phyloP scores from a whole-genome alignment of 2,113 vertebrate genomes.

The Cottus gobio region DNA sequence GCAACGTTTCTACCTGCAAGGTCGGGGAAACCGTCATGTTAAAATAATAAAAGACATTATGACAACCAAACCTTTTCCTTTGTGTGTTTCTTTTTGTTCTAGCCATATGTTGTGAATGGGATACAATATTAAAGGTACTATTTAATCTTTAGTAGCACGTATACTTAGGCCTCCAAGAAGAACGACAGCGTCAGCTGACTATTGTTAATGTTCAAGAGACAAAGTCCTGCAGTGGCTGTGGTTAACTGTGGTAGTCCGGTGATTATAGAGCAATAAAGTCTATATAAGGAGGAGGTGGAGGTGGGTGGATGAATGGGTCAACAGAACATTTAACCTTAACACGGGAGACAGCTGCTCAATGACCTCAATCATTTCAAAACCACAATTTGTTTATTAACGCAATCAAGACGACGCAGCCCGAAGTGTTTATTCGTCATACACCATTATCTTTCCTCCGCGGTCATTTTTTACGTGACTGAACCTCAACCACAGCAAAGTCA shows the following conservation, averaged over 20 bases:
- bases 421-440: neutral
- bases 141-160: neutral
- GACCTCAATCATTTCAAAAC: neutral
- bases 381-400: neutral
- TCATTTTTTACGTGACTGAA: neutral
- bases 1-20: slow-evolving; percentile 5
- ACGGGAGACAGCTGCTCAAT: neutral
- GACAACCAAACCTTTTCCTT: neutral
- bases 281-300: neutral
- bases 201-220: neutral
- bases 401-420: neutral
- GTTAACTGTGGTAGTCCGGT: neutral
- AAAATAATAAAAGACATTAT: neutral
- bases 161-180: no score
- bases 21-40: neutral
- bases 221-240: neutral
- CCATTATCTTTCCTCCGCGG: neutral
- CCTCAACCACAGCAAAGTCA: no score
- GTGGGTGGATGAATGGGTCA: neutral
- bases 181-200: neutral
- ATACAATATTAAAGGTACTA: neutral
- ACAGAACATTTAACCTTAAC: neutral
- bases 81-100: neutral
- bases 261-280: neutral
- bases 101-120: neutral